Percentiles rank a stretch among this genome's conserved stretches.
Conservation (phyloP, 2,113 vertebrate species). For the Orientallactaga bullata region DNA sequence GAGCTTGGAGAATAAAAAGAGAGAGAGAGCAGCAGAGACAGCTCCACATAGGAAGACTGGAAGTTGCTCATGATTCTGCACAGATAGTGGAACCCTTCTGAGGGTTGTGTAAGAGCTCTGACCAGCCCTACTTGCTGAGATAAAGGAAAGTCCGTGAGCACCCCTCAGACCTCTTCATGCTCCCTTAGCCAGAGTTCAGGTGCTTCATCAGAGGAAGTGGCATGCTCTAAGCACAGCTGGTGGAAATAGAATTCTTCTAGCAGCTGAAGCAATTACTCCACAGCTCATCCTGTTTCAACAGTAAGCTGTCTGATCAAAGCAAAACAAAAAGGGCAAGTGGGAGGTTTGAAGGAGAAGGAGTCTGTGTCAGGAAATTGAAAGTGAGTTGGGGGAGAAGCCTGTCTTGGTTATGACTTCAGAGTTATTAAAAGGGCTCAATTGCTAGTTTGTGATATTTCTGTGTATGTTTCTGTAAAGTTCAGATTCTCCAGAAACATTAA, state of each 20-base stretch:
- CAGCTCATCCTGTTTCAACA: background rate
- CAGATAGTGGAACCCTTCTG: background rate
- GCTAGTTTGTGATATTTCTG: constrained; percentile 2
- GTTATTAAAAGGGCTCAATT: constrained; percentile 53
- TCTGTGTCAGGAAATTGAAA: constrained; percentile 66
- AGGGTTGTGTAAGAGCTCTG: background rate
- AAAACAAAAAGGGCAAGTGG: constrained; percentile 40
- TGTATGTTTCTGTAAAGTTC: constrained; percentile 51
- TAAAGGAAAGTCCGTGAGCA: background rate
- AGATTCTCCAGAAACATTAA: constrained; percentile 38
- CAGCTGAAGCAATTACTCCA: constrained; percentile 44
- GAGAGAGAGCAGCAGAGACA: background rate
- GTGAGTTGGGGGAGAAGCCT: constrained; percentile 17
- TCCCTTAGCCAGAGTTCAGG: constrained; percentile 23
- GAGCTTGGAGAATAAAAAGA: background rate
- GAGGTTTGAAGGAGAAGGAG: background rate
- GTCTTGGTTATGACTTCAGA: constrained; percentile 45
- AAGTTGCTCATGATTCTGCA: background rate
- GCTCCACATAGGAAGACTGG: background rate
- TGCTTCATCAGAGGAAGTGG: constrained; percentile 38
- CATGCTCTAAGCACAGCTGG: constrained; percentile 46
- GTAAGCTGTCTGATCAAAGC: constrained; percentile 59
- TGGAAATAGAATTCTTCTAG: constrained; percentile 1
- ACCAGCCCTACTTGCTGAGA: background rate
- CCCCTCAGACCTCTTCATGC: constrained; percentile 14